Percentiles rank a stretch among this genome's conserved stretches.
These are phyloP conservation scores for Tachina lurida DNA, from an alignment of 2,888 invertebrate genomes.

Conservation along the genomic window DNA sequence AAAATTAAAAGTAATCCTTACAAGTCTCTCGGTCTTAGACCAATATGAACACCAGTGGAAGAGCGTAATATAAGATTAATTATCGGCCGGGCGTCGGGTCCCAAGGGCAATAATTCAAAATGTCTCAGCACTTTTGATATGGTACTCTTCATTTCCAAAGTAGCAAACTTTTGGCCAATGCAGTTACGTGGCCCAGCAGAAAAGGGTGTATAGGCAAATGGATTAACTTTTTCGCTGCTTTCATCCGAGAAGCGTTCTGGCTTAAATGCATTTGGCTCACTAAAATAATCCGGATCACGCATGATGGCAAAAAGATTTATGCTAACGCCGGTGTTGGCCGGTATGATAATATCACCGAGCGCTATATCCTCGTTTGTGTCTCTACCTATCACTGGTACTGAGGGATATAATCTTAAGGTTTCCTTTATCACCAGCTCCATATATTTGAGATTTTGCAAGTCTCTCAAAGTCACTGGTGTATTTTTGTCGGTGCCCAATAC, in stretches of 20 bases:
- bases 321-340: constrained; percentile 76
- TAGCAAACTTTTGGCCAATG: constrained; percentile 81
- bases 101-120: constrained; percentile 78
- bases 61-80: constrained; percentile 78
- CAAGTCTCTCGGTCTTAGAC: constrained; percentile 73
- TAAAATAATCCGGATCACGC: constrained; percentile 78
- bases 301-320: constrained; percentile 77
- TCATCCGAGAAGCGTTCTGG: constrained; percentile 81
- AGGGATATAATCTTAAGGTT: constrained; percentile 86
- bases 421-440: constrained; percentile 88
- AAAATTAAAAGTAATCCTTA: neutral
- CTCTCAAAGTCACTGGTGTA: constrained; percentile 72
- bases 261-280: constrained; percentile 78
- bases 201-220: constrained; percentile 79
- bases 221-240: constrained; percentile 79
- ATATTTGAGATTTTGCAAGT: constrained; percentile 79
- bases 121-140: constrained; percentile 77
- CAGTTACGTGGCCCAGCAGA: constrained; percentile 81
- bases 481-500: constrained; percentile 76
- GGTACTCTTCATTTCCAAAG: constrained; percentile 80
- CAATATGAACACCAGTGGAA: constrained; percentile 77
- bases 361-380: constrained; percentile 83
- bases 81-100: constrained; percentile 75
- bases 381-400: constrained; percentile 86
- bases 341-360: constrained; percentile 81